Conservation (phyloP, 2,113 vertebrate species). For the Spermophilus dauricus region DNA sequence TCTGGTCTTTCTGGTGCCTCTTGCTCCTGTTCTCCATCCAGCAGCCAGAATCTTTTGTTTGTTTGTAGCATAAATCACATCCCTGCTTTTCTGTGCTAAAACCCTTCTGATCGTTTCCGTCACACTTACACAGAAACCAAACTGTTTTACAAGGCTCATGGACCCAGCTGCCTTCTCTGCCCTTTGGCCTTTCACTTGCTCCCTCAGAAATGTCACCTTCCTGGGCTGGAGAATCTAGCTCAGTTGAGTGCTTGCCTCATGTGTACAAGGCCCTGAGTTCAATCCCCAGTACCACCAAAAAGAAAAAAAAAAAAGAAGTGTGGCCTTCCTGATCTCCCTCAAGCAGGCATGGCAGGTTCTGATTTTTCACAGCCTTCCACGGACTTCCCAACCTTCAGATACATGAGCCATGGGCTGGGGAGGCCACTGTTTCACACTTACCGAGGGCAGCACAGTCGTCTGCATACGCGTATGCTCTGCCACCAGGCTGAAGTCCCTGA, state of each 20-base stretch:
- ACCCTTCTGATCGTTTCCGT: background rate
- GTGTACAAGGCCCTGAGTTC: too few species aligned
- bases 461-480: background rate
- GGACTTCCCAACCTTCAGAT: background rate
- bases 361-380: background rate
- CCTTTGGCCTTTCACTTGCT: background rate
- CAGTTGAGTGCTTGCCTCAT: too few species aligned
- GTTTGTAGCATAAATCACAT: background rate
- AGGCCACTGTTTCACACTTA: background rate
- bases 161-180: background rate
- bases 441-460: background rate
- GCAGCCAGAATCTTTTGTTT: background rate
- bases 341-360: background rate
- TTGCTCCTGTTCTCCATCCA: background rate
- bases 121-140: background rate
- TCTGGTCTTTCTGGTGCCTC: background rate
- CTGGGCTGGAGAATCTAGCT: too few species aligned
- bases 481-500: background rate
- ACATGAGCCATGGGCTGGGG: background rate
- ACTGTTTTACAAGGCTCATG: background rate
- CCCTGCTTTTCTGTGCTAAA: background rate
- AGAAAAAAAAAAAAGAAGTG: too few species aligned
- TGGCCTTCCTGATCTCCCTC: background rate
- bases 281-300: too few species aligned
- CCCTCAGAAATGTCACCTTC: background rate